Conservation (phyloP, 2,888 invertebrate genomes). For the Pachydiplax longipennis region DNA sequence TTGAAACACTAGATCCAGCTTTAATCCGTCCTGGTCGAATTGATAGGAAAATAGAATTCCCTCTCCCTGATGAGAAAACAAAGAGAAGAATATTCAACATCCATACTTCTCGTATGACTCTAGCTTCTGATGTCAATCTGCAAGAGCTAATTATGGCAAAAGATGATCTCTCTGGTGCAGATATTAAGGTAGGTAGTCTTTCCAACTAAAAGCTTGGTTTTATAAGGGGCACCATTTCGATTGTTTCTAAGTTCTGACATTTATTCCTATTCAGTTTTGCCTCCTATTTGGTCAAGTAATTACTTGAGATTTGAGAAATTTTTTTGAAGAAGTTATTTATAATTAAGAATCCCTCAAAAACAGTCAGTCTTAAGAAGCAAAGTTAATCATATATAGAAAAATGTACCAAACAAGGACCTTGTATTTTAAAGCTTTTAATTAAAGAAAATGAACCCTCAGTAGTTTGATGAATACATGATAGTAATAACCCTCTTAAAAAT, state of each 20-base stretch:
- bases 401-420: too few species aligned
- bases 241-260: background rate
- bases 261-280: background rate
- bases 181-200: conserved; percentile 75
- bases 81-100: conserved; percentile 96
- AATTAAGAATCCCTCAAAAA: too few species aligned
- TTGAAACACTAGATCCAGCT: conserved; percentile 98
- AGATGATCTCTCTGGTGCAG: conserved; percentile 98
- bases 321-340: too few species aligned
- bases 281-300: too few species aligned
- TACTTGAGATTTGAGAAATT: too few species aligned
- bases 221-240: background rate
- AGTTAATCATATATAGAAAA: too few species aligned
- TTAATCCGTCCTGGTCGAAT: conserved; percentile 98
- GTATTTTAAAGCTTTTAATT: too few species aligned
- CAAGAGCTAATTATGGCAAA: conserved; percentile 99
- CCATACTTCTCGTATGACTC: conserved; percentile 98
- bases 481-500: too few species aligned
- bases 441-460: too few species aligned
- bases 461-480: too few species aligned
- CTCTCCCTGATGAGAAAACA: conserved; percentile 98
- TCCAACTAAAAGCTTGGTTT: background rate
- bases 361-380: too few species aligned
- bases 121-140: conserved; percentile 95
- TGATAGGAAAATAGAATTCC: conserved; percentile 99